Evolutionary conservation across 2,888 invertebrate genomes (phyloP).

Genomic region (Tribolium freemani): DNA sequence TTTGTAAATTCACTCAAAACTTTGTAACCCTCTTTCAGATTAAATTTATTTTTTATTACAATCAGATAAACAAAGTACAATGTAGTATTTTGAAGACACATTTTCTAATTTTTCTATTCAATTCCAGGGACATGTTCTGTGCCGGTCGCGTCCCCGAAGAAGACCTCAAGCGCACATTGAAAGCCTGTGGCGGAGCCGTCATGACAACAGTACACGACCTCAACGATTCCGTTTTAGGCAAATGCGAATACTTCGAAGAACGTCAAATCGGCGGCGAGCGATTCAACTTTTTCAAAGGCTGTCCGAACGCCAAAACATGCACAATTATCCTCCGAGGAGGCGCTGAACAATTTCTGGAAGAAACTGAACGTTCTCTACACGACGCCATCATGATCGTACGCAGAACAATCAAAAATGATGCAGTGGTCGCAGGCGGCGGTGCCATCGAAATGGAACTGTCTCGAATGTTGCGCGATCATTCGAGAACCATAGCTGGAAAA

Average conservation of each 20-base stretch:
- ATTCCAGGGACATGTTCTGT: conserved; percentile 90
- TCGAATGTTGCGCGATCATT: conserved; percentile 88
- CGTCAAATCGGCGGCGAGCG: conserved; percentile 94
- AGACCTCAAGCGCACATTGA: conserved; percentile 94
- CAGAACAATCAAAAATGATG: conserved; percentile 96
- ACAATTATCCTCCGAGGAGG: conserved; percentile 96
- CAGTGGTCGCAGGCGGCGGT: conserved; percentile 97
- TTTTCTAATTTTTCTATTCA: neutral
- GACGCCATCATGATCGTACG: conserved; percentile 99
- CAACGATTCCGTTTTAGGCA: conserved; percentile 83
- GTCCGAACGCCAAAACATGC: conserved; percentile 94
- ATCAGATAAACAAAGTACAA: too few species aligned
- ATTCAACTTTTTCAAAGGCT: conserved; percentile 82
- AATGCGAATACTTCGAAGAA: conserved; percentile 91
- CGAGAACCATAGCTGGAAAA: conserved; percentile 90
- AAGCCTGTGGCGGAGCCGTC: conserved; percentile 98
- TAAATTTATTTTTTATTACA: too few species aligned
- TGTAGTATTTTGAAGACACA: too few species aligned
- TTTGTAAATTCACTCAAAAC: too few species aligned
- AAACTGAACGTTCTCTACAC: conserved; percentile 97
- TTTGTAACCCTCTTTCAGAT: too few species aligned
- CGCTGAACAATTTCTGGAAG: conserved; percentile 98
- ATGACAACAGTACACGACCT: conserved; percentile 92
- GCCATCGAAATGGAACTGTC: conserved; percentile 99
- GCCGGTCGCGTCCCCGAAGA: conserved; percentile 98